Percentiles rank a stretch among this genome's conserved stretches.
Evolutionary conservation across 2,113 vertebrate species (phyloP).

Genomic region (Donacobius atricapilla): DNA sequence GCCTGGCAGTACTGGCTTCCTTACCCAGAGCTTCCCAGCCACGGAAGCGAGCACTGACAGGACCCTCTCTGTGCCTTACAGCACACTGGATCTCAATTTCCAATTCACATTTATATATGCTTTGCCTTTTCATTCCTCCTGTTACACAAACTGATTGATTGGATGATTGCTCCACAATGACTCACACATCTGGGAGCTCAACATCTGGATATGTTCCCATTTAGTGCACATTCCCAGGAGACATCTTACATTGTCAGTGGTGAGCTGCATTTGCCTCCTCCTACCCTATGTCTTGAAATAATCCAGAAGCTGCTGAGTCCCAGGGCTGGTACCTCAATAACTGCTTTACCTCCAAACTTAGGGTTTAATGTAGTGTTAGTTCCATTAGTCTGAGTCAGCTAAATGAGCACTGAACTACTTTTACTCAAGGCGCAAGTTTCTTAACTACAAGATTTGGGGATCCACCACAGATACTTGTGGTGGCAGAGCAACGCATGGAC

Average conservation of each 20-base stretch:
- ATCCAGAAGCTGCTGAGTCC: constrained; percentile 17
- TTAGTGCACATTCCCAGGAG: not conserved
- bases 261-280: constrained; percentile 5
- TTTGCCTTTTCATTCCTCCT: not conserved
- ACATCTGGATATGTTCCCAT: constrained; percentile 29
- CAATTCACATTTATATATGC: not conserved
- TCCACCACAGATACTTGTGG: not conserved
- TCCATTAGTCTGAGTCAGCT: not conserved
- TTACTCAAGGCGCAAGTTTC: not conserved
- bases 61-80: not conserved
- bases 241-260: not conserved
- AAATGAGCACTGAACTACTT: not conserved
- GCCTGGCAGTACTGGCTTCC: not conserved
- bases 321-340: not conserved
- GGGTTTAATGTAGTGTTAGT: not conserved
- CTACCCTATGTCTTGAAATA: not conserved
- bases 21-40: not conserved
- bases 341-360: not conserved
- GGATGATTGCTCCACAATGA: not conserved
- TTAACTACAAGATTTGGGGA: not conserved
- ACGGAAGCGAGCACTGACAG: not conserved
- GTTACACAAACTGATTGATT: not conserved
- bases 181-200: constrained; percentile 31
- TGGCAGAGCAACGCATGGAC: not conserved
- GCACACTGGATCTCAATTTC: not conserved